phyloP scores from a whole-genome alignment of 2,113 vertebrate species.

The Oophaga pumilio region DNA sequence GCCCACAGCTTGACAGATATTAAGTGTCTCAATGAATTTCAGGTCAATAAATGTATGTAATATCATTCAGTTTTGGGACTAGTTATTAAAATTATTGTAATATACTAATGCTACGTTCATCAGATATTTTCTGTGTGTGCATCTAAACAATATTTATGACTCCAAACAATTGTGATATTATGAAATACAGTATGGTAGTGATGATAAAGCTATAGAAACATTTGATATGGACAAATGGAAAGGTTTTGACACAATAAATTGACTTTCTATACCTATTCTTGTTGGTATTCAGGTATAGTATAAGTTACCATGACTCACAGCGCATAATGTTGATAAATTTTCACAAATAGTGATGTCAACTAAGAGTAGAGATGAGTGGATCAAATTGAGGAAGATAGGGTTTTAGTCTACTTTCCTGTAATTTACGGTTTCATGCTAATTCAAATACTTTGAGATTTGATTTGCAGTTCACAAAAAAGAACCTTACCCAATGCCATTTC shows the following conservation, averaged over 20 bases:
- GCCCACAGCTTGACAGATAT: constrained; percentile 21
- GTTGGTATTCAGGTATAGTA: background rate
- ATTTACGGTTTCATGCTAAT: no score
- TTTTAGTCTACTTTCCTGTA: no score
- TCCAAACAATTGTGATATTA: background rate
- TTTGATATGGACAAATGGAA: background rate
- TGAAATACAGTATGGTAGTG: background rate
- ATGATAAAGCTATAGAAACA: background rate
- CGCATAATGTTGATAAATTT: no score
- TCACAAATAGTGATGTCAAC: no score
- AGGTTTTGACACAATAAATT: background rate
- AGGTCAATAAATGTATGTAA: constrained; percentile 45
- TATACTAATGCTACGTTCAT: background rate
- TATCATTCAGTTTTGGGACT: background rate
- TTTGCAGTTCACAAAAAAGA: no score
- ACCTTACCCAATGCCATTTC: no score
- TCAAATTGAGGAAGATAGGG: no score
- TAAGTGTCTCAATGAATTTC: background rate
- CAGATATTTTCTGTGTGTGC: background rate
- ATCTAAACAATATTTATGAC: constrained; percentile 9
- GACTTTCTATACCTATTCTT: background rate
- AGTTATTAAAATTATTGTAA: constrained; percentile 7
- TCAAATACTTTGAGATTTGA: no score
- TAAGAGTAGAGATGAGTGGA: no score
- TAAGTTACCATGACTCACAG: no score